These are phyloP conservation scores for Chrysomallon squamiferum DNA, from an alignment of 1,140 invertebrate genomes.

Conservation along the genomic window DNA sequence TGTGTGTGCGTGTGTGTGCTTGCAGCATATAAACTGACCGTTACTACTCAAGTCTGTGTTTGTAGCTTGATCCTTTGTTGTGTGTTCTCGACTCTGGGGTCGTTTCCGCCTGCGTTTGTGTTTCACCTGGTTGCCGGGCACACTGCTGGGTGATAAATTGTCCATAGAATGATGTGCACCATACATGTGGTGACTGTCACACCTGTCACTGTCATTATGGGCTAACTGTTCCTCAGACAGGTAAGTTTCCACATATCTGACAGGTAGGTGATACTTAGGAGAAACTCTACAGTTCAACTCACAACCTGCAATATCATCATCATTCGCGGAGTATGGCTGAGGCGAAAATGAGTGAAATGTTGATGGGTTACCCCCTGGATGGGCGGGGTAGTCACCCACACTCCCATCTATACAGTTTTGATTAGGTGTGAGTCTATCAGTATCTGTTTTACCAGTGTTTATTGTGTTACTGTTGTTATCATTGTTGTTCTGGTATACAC, in stretches of 20 bases:
- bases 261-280: not conserved
- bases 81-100: conserved; percentile 32
- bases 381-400: not conserved
- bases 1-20: too few relatives aligned
- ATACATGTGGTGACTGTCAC: not conserved
- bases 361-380: not conserved
- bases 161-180: conserved; percentile 2
- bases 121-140: conserved; percentile 21
- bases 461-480: conserved; percentile 48
- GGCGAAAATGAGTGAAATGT: not conserved
- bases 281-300: not conserved
- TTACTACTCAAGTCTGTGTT: conserved; percentile 61
- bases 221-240: not conserved
- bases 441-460: conserved; percentile 7
- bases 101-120: conserved; percentile 45
- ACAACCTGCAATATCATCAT: not conserved
- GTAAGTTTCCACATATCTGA: not conserved
- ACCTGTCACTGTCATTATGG: not conserved
- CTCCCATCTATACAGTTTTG: too few relatives aligned
- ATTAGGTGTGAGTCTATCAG: too few relatives aligned
- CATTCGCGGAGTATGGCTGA: not conserved
- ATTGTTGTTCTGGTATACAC: conserved; percentile 28
- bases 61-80: conserved; percentile 54
- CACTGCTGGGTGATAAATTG: not conserved
- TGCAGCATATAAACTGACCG: too few relatives aligned